These are phyloP conservation scores for Nomada hirtipes DNA, from an alignment of 2,888 invertebrate genomes.

Conservation along the genomic window DNA sequence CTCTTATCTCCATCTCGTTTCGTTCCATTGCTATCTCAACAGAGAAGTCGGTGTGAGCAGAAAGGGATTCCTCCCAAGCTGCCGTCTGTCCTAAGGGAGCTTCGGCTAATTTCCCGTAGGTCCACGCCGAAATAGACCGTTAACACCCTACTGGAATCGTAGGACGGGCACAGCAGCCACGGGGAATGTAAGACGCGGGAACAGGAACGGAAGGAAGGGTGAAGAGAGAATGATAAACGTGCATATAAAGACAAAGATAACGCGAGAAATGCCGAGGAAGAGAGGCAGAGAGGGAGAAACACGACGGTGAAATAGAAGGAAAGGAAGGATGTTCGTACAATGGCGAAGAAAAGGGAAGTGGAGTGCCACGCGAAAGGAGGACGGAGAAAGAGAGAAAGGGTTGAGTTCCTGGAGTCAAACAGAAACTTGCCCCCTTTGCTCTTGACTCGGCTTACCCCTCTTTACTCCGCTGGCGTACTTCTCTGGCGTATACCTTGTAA, in stretches of 20 bases:
- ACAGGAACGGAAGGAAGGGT: conserved; percentile 31
- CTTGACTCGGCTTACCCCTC: conserved; percentile 48
- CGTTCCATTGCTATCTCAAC: conserved; percentile 31
- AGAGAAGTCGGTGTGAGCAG: conserved; percentile 45
- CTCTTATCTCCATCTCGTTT: conserved; percentile 60
- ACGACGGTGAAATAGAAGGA: background rate
- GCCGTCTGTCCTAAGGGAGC: conserved; percentile 66
- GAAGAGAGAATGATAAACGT: background rate
- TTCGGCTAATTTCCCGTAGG: conserved; percentile 76
- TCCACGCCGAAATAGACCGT: conserved; percentile 73
- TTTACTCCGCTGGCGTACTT: conserved; percentile 25
- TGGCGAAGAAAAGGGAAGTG: conserved; percentile 11
- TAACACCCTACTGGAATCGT: conserved; percentile 68
- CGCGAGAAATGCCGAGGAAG: background rate
- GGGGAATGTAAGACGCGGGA: conserved; percentile 40
- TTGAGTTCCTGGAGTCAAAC: conserved; percentile 66
- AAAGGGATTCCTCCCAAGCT: conserved; percentile 59
- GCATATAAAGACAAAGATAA: conserved; percentile 18
- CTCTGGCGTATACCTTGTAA: conserved; percentile 59
- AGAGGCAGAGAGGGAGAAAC: background rate
- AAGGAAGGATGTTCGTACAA: conserved; percentile 25
- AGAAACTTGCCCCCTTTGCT: conserved; percentile 72
- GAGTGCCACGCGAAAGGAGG: conserved; percentile 15
- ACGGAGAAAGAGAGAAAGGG: conserved; percentile 64
- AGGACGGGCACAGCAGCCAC: conserved; percentile 46